Base-by-base conservation (phyloP, 2,888 invertebrate species). In the Thereva unica region DNA sequence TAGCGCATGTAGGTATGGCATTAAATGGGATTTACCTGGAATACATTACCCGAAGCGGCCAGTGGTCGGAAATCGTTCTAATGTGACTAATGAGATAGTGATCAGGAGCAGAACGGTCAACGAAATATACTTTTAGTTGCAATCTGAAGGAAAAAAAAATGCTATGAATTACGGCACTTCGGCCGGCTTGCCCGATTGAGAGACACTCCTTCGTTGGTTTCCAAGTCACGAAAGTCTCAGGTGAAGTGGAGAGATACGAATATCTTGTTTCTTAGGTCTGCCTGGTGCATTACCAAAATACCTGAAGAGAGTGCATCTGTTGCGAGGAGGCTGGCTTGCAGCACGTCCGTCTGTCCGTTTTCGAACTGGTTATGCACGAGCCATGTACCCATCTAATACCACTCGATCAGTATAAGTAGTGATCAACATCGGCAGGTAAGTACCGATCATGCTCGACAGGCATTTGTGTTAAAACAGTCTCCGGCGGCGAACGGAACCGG, bases 71-170 rank as follows among this genome's bases (percentile, higher is more conserved):
- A 61, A 50, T 50, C 69, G 65, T 63, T 67, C 67, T 69, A 63
- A 66, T 67, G 69, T 67, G 56, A 69, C 69, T 69, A 69, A 69
- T 69, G 69, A 67, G 53, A 66, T 69, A 66, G 59, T 59, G 67
- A 56, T 63, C 65, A 65, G 61, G 52, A 65, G 50, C 67, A 65
- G 69, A 69, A 69, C 69, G 69, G 67, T 66, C 69, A 69, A 69
- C 66, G 65, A 50, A 67, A 50, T 23, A 23, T 23, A 23, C 23
- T 23, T 23, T 23, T 23, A 23, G 23, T 23, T 66, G 59, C 61
- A 47, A 47, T 56, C 61, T 47, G 42, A 34, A 10, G 41, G 40
- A 12, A 34, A 61, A 44, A 40, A 34, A 45, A 41, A 12, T 41
- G 34, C 40, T 40, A 23, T 41, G 9, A 6, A 37, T 35, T 53